A percentile compares a stretch with the other conserved stretches of the same genome.
phyloP scores from a whole-genome alignment of 2,888 invertebrate species.

The Chaitophorus viminalis region DNA sequence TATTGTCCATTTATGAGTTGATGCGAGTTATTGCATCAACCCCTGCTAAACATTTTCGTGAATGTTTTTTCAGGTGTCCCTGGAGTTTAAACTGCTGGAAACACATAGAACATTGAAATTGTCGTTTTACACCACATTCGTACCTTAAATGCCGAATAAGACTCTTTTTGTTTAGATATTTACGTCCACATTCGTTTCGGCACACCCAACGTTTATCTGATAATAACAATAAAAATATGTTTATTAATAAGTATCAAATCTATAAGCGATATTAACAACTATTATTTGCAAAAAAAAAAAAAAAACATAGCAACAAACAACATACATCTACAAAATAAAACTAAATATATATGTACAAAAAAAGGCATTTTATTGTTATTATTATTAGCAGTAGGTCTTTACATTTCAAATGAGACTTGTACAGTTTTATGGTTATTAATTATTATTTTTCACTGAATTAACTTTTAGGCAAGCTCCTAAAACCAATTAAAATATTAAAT shows the following conservation, averaged over 20 bases:
- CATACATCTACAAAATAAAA: not conserved
- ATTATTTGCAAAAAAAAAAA: not conserved
- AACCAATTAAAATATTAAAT: too few relatives aligned
- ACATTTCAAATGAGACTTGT: too few relatives aligned
- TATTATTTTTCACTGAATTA: too few relatives aligned
- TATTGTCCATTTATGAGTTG: not conserved
- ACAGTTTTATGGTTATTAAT: too few relatives aligned
- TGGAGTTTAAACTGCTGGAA: conserved; percentile 64
- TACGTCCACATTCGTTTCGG: conserved; percentile 63
- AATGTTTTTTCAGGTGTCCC: conserved; percentile 64
- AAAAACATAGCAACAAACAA: not conserved
- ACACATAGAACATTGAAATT: conserved; percentile 65
- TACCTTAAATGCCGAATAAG: conserved; percentile 65
- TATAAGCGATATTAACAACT: not conserved
- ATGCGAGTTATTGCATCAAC: not conserved
- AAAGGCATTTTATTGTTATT: not conserved
- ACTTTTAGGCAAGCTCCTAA: too few relatives aligned
- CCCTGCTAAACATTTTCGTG: conserved; percentile 39
- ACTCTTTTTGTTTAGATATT: conserved; percentile 63
- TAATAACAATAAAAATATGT: conserved; percentile 8
- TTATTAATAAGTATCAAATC: not conserved
- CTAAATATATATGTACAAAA: not conserved
- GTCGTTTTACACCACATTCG: conserved; percentile 66
- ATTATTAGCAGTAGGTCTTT: too few relatives aligned
- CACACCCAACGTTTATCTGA: conserved; percentile 38